Base-by-base conservation (phyloP, 2,797 vertebrate genomes). In the Typhlichthys eigenmanni region DNA sequence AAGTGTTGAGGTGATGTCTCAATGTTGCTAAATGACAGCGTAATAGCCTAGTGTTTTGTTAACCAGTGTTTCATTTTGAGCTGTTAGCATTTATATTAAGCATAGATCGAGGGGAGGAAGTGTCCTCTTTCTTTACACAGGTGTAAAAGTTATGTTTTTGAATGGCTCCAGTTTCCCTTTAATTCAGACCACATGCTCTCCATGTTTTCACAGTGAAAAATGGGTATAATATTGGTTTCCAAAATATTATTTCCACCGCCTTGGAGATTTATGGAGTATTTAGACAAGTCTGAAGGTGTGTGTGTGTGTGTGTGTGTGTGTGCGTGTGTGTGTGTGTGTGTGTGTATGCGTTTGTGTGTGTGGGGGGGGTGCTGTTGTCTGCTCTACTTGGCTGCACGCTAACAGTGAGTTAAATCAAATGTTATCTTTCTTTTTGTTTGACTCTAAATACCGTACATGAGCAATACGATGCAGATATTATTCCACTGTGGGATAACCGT, bases 111-210 rank as follows among this genome's bases (percentile, higher is more conserved):
- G 58, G 55, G 29, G 60, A 52, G 68, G 61, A 74, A 61, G 52
- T 58, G 64, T 49, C 66, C 32, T 24, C 52, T 66, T 62, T 14
- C 52, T 66, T 62, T 14, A 13, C 58, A 62, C 19, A 8, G 9
- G 68, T 61, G 45, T 52, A 50, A 72, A 58, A 45, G 34, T 55
- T 63, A 62, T 24, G 45, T 46, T 62, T 54, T 76, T 48, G 58
- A 66, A 53, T 13, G 68, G 55, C 67, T 82, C 38, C 8, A 45
- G 38, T 75, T 74, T 75, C 32, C 34, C 56, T 11, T n/a, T 84
- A 83, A 85, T 80, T 64, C 62, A 68, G 60, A 82, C 76, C 74
- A 81, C 60, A 84, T 85, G 84, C 72, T 64, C 77, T 64, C 56
- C 11, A 13, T 66, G 67, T 72, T 80, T 83, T 78, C 65, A 60